A percentile compares a stretch with the other conserved stretches of the same genome.
Evolutionary conservation across 2,113 vertebrate species (phyloP).

Genomic region (Eolophus roseicapilla): DNA sequence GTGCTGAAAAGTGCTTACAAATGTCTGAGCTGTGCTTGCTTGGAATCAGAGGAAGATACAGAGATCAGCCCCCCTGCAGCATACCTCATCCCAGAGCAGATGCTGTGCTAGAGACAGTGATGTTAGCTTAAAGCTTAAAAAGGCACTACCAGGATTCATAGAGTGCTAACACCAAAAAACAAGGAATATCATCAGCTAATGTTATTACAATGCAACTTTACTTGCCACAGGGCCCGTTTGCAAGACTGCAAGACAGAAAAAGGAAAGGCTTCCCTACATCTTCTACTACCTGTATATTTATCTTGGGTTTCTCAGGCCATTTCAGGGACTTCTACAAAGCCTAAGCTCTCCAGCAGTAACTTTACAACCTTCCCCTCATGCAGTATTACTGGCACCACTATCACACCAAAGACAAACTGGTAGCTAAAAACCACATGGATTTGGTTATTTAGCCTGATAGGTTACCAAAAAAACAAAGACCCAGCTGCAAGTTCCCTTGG

Average conservation of each 20-base stretch:
- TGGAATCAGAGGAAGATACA: not conserved
- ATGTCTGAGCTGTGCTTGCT: not conserved
- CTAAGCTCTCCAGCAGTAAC: not conserved
- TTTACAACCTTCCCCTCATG: not conserved
- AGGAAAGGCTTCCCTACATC: not conserved
- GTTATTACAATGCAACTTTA: not conserved
- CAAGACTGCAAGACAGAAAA: not conserved
- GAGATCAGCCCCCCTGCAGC: not conserved
- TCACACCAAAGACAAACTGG: not conserved
- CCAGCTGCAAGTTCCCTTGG: not conserved
- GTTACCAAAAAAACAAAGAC: too few relatives aligned
- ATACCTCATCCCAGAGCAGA: not conserved
- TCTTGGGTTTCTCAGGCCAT: not conserved
- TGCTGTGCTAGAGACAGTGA: not conserved
- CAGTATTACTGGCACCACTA: not conserved
- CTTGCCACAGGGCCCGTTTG: not conserved
- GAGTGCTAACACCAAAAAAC: not conserved
- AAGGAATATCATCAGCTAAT: not conserved
- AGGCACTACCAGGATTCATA: fast-evolving
- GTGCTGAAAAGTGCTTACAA: not conserved
- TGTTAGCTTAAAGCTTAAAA: not conserved
- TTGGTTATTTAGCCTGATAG: not conserved
- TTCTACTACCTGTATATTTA: not conserved
- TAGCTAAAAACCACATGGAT: not conserved
- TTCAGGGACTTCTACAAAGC: not conserved